A percentile compares a stretch with the other conserved stretches of the same genome.
Evolutionary conservation across 2,888 invertebrate species (phyloP).

Genomic region (Drosophila rubida): DNA sequence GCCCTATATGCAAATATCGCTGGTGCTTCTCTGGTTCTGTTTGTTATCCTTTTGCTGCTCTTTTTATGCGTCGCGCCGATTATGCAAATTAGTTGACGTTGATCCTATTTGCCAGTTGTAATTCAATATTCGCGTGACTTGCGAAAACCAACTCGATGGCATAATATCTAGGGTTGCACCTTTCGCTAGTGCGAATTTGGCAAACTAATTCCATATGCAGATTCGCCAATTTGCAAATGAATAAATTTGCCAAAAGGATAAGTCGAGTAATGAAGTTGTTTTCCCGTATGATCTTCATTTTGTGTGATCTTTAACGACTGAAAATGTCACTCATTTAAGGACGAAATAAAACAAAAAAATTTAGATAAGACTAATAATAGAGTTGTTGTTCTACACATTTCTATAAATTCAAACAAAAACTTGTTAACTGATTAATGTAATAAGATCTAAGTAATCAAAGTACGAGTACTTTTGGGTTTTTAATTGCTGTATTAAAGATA

Average conservation of each 20-base stretch:
- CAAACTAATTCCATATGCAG: slow-evolving; percentile 14
- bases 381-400: no score
- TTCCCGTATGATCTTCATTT: background rate
- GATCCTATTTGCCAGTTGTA: slow-evolving; percentile 62
- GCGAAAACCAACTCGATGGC: slow-evolving; percentile 29
- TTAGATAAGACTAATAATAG: no score
- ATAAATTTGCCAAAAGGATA: background rate
- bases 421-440: no score
- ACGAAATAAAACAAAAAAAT: no score
- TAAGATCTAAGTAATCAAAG: no score
- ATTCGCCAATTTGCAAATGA: slow-evolving; percentile 15
- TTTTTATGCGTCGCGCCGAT: slow-evolving; percentile 47
- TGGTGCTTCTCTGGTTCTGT: slow-evolving; percentile 38
- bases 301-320: no score
- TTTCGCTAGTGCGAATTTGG: slow-evolving; percentile 13
- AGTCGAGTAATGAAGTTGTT: background rate
- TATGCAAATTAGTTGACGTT: slow-evolving; percentile 71
- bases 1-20: slow-evolving; percentile 50
- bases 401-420: no score
- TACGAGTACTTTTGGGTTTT: no score
- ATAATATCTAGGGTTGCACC: background rate
- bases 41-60: slow-evolving; percentile 56
- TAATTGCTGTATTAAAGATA: no score
- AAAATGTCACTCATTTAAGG: no score
- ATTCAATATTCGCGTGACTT: slow-evolving; percentile 80